These are phyloP conservation scores for Dendrolimus pini DNA, from an alignment of 2,888 invertebrate genomes.

Conservation along the genomic window DNA sequence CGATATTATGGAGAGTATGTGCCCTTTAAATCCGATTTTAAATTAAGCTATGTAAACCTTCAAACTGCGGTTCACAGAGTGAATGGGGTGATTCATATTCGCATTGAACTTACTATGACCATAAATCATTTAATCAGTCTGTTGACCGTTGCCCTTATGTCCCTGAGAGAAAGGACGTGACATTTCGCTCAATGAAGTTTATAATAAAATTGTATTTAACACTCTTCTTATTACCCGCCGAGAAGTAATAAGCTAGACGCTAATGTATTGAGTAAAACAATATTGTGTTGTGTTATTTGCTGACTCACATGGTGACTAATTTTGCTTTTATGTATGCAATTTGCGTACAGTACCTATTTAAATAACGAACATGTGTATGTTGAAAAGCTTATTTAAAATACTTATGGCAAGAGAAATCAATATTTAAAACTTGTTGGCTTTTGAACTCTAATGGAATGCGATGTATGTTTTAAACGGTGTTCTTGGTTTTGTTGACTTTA, in stretches of 20 bases:
- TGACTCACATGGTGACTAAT: neutral
- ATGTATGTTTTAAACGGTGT: neutral
- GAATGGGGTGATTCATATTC: neutral
- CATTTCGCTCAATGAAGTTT: neutral
- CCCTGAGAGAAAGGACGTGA: neutral
- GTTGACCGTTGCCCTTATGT: neutral
- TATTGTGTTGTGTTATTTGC: neutral
- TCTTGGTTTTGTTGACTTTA: neutral
- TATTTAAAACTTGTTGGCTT: neutral
- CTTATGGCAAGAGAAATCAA: neutral
- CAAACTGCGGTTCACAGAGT: neutral
- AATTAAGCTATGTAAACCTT: too few species aligned
- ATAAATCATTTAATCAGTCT: neutral
- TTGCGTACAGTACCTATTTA: neutral
- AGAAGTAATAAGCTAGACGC: neutral
- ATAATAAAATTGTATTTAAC: neutral
- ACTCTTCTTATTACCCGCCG: neutral
- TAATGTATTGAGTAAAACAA: neutral
- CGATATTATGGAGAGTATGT: too few species aligned
- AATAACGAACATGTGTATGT: neutral
- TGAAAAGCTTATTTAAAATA: neutral
- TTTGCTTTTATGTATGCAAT: neutral
- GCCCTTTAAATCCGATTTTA: too few species aligned
- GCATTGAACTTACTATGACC: neutral
- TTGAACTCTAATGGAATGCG: neutral